These are phyloP conservation scores for Anagrus nilaparvatae DNA, from an alignment of 1,140 invertebrate genomes.

Conservation along the genomic window DNA sequence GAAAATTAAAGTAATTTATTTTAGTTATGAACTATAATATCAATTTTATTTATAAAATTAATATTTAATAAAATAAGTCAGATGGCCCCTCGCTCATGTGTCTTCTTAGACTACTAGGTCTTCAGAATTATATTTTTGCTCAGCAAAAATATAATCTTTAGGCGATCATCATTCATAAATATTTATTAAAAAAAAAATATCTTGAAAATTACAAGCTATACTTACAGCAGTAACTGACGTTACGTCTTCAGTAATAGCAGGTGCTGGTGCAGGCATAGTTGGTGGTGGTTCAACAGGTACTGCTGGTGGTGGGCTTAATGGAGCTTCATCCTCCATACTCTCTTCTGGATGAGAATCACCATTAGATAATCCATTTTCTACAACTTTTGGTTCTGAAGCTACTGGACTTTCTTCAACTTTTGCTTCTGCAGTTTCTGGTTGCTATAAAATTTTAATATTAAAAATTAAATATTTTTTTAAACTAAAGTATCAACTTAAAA, in stretches of 20 bases:
- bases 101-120: slow-evolving; percentile 26
- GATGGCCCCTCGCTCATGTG: slow-evolving; percentile 40
- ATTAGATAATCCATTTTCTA: not conserved
- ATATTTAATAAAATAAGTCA: slow-evolving; percentile 23
- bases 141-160: slow-evolving; percentile 22
- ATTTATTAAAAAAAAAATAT: slow-evolving; percentile 22
- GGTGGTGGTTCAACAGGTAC: slow-evolving; percentile 27
- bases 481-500: too few species aligned
- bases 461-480: too few species aligned
- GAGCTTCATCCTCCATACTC: slow-evolving; percentile 30
- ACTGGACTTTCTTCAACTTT: not conserved
- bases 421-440: not conserved
- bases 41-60: slow-evolving; percentile 8
- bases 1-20: slow-evolving; percentile 16
- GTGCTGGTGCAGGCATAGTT: slow-evolving; percentile 24
- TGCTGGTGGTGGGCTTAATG: slow-evolving; percentile 29
- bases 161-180: slow-evolving; percentile 35
- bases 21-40: slow-evolving; percentile 3
- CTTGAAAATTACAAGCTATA: slow-evolving; percentile 35
- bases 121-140: slow-evolving; percentile 27
- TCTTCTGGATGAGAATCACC: too few species aligned
- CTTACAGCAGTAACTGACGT: slow-evolving; percentile 38
- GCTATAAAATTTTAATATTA: too few species aligned
- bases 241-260: slow-evolving; percentile 40
- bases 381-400: not conserved